Conservation (phyloP, 2,888 invertebrate species). For the Cinara cedri region DNA sequence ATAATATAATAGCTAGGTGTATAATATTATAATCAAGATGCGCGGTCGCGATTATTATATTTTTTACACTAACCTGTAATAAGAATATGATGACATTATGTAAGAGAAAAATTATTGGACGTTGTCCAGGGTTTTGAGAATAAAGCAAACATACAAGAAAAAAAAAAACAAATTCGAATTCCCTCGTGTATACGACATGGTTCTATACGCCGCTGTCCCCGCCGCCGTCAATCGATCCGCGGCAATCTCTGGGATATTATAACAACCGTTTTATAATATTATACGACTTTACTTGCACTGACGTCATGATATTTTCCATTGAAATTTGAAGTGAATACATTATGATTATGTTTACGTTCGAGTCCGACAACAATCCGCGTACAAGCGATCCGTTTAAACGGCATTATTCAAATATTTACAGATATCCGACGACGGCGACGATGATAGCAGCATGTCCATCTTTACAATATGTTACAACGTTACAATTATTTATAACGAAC, state of each 20-base stretch:
- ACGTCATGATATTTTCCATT: slow-evolving; percentile 12
- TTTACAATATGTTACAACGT: too few species aligned
- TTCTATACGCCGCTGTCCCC: not conserved
- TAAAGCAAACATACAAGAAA: too few species aligned
- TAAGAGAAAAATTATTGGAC: slow-evolving; percentile 27
- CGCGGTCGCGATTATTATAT: not conserved
- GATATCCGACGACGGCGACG: not conserved
- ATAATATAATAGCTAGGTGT: too few species aligned
- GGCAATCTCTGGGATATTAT: not conserved
- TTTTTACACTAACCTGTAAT: not conserved
- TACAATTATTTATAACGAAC: too few species aligned
- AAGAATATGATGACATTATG: not conserved
- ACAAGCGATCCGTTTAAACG: slow-evolving; percentile 2
- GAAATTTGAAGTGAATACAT: not conserved
- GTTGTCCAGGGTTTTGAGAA: slow-evolving; percentile 11
- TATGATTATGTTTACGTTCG: slow-evolving; percentile 1
- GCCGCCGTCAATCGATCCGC: slow-evolving; percentile 12
- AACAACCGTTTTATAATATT: too few species aligned
- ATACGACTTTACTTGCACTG: not conserved
- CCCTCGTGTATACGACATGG: not conserved
- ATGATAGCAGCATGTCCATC: too few species aligned
- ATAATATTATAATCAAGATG: too few species aligned
- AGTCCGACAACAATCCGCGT: not conserved
- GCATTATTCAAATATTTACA: not conserved
- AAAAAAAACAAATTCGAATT: slow-evolving; percentile 7